phyloP scores from a whole-genome alignment of 2,797 vertebrate species.

The Tamandua tetradactyla region DNA sequence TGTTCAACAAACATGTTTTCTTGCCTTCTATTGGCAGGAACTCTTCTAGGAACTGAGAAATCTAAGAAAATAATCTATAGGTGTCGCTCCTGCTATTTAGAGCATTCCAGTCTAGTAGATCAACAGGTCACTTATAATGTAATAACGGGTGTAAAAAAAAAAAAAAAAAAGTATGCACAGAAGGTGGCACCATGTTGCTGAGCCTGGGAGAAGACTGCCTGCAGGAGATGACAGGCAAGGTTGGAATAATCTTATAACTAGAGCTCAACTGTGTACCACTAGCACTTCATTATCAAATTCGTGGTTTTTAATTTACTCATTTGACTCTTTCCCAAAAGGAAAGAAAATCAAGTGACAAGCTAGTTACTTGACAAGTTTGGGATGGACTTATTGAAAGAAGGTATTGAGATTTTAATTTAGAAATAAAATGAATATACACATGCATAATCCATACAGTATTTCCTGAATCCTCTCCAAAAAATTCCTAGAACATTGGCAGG shows the following conservation, averaged over 20 bases:
- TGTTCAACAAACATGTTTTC: neutral
- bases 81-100: neutral
- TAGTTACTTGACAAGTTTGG: neutral
- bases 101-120: neutral
- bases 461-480: conserved; percentile 14
- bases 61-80: neutral
- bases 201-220: neutral
- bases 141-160: neutral
- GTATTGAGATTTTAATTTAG: neutral
- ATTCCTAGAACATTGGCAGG: neutral
- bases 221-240: neutral
- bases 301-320: neutral
- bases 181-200: neutral
- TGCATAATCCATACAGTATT: neutral
- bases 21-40: neutral
- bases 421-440: conserved; percentile 23
- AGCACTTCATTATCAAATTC: neutral
- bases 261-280: neutral
- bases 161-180: neutral
- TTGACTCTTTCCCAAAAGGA: neutral
- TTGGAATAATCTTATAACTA: neutral
- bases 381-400: conserved; percentile 9
- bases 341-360: neutral
- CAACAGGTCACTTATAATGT: neutral
- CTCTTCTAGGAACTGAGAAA: neutral